Evolutionary conservation across 2,888 invertebrate species (phyloP).

Genomic region (Lasioglossum pauxillum): DNA sequence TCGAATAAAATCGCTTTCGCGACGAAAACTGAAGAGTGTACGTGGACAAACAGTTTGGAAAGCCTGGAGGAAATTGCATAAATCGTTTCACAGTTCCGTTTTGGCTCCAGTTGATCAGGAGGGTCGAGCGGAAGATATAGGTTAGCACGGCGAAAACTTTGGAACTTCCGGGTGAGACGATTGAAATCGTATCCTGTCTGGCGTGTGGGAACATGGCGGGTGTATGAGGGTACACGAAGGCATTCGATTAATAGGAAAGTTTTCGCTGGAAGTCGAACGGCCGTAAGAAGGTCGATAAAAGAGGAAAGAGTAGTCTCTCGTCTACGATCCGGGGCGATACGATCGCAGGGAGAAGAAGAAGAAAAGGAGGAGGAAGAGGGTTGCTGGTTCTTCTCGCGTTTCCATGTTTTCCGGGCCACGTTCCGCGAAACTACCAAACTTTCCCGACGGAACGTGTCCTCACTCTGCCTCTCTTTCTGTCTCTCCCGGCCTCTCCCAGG

Average conservation of each 20-base stretch:
- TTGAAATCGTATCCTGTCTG: constrained; percentile 19
- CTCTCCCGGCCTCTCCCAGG: constrained; percentile 17
- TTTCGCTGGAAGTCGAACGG: constrained; percentile 44
- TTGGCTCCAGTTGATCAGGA: neutral
- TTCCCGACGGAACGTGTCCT: constrained; percentile 39
- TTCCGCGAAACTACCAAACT: constrained; percentile 53
- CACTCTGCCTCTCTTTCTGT: neutral
- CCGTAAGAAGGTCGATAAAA: constrained; percentile 29
- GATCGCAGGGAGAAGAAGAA: constrained; percentile 42
- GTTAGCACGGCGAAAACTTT: constrained; percentile 18
- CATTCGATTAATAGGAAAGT: constrained; percentile 76
- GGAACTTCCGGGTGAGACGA: constrained; percentile 15
- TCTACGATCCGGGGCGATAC: constrained; percentile 8
- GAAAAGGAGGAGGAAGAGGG: neutral
- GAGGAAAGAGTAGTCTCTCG: constrained; percentile 16
- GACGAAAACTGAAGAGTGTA: neutral
- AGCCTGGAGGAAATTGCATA: neutral
- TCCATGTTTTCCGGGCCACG: constrained; percentile 12
- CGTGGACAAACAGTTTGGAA: neutral
- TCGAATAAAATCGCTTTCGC: neutral
- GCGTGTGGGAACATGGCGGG: neutral
- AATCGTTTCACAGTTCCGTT: neutral
- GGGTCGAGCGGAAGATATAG: neutral
- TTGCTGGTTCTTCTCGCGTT: constrained; percentile 4
- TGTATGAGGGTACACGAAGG: constrained; percentile 10